Evolutionary conservation across 30 jellyfish, hydroid and myxozoan genomes (phyloP), one percentile per base, ranked within the genome.

Genomic region (Catostylus mosaicus): DNA sequence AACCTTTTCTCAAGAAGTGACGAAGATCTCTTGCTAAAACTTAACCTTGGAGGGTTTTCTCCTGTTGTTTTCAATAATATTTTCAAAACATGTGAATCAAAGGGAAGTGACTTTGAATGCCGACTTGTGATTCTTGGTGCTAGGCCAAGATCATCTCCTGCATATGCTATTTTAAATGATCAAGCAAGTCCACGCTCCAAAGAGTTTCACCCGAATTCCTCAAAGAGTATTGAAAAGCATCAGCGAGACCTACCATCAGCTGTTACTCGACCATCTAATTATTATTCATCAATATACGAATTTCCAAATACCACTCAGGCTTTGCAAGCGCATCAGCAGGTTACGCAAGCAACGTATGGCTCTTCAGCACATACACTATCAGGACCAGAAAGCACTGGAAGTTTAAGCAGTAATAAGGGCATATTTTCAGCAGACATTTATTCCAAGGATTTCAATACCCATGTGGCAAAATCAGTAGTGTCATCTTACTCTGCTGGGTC

Each of bases 131-230:
- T 54, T 1, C 50, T 82, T 22, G 84, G 74, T 18, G 63, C 61
- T 57, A 51, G 70, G 50, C 92, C 92, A 11, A 52, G 92, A 46
- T 71, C 92, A 23, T 82, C 92, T 10, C 86, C 92, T 2, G 92
- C 92, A 20, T 57, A 77, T 57, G 88, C 88, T 7, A 38, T 77
- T 3, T 54, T 68, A 64, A 27, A 26, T 59, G 71, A 59, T 3
- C 71, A 59, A 2, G 2, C 71, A 20, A 59, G 38, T 1, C 36
- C 36, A 59, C 4, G 71, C 38, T 5, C 38, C n/a, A n/a, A n/a
- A n/a, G n/a, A n/a, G n/a, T n/a, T n/a, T n/a, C n/a, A n/a, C n/a
- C n/a, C n/a, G n/a, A n/a, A n/a, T n/a, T n/a, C n/a, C n/a, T n/a
- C n/a, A n/a, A n/a, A n/a, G n/a, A 1, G n/a, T n/a, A 18, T 9